Base-by-base conservation (phyloP, 2,797 vertebrate genomes). In the Falco naumanni region DNA sequence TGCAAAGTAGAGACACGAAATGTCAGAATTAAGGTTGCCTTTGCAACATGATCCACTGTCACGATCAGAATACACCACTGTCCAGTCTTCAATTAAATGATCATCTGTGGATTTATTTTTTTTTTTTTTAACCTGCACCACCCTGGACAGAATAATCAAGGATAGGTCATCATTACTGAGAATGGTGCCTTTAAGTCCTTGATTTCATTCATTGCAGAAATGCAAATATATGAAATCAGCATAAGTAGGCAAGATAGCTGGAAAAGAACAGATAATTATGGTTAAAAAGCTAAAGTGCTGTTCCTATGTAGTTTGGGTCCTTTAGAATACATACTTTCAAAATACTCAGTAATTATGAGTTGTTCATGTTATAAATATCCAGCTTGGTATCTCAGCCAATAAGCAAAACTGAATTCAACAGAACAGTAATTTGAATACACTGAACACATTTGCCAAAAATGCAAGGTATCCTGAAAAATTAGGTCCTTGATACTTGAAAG, bases 1-100 rank as follows among this genome's bases (percentile, higher is more conserved):
- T 87, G 81, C 64, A 94, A 95, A 96, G 77, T 13, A 77, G 57
- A 87, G 80, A 64, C 18, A 63, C 74, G 48, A 96, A 95, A 96
- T 85, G 93, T 92, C 96, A 96, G 91, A 95, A 90, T 94, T 89
- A 94, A 96, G 88, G 95, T 91, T 96, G 96, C 91, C 93, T 95
- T 84, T 88, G 69, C 41, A 72, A 78, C 25, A 21, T 41, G 37
- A 89, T 68, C 76, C 41, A 61, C 4, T 61, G 75, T 31, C 56
- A 54, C 2, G 4, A 74, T 64, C 31, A 60, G 57, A 90, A 75
- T 61, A 57, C 39, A 66, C 57, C 39, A 72, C 10, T 24, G 39
- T 45, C 16, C 37, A 66, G 21, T 60, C 22, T 80, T 89, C 47
- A 77, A 77, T 31, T 72, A 72, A 84, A 88, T 66, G 77, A 76